A percentile compares a stretch with the other conserved stretches of the same genome.
Evolutionary conservation across 2,113 vertebrate genomes (phyloP).

Genomic region (Apodemus sylvaticus): DNA sequence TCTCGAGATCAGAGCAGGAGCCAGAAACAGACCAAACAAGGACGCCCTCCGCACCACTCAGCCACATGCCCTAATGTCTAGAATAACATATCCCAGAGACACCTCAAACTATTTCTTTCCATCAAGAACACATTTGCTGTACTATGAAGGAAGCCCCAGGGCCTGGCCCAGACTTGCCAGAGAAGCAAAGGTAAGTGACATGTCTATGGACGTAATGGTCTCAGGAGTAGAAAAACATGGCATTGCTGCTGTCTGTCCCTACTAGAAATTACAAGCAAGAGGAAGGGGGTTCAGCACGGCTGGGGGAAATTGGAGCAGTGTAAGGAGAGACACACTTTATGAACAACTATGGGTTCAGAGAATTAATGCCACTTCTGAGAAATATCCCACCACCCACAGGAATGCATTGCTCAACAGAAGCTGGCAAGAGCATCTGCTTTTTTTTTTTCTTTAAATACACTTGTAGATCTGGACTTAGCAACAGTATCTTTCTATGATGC

Average conservation of each 20-base stretch:
- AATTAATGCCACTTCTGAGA: neutral
- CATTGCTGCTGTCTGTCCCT: neutral
- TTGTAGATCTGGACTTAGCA: neutral
- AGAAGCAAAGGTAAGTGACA: neutral
- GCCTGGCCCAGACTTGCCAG: neutral
- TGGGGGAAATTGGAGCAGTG: too few species aligned
- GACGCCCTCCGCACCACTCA: fast-evolving
- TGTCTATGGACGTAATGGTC: neutral
- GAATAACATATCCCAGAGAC: too few species aligned
- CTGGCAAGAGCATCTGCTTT: neutral
- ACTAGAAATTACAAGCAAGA: neutral
- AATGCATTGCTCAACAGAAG: neutral
- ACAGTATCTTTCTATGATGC: neutral
- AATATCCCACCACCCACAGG: neutral
- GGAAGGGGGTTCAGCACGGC: too few species aligned
- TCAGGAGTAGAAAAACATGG: neutral
- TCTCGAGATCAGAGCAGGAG: neutral
- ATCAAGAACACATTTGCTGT: neutral
- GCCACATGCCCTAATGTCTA: neutral
- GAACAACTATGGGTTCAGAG: neutral
- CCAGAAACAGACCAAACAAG: neutral
- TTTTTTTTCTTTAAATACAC: neutral
- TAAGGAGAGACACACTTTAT: fast-evolving
- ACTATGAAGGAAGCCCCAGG: neutral
- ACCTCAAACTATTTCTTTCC: neutral